These are phyloP conservation scores for Strigamia crassipes DNA, from an alignment of 2,888 invertebrate genomes.

Conservation along the genomic window DNA sequence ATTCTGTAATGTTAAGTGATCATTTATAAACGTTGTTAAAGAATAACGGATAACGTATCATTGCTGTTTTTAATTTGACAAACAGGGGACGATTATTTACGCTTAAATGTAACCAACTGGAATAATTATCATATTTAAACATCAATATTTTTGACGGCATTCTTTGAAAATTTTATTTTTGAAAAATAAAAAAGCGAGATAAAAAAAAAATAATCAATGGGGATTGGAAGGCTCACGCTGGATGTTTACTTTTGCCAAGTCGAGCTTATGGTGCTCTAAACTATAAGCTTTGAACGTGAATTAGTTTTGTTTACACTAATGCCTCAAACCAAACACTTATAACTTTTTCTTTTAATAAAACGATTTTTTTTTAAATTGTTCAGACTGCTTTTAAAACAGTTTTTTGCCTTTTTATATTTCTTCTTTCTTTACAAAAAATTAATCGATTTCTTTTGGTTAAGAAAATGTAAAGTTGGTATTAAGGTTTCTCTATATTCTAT, in stretches of 20 bases:
- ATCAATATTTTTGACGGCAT: not conserved
- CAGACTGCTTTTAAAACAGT: not conserved
- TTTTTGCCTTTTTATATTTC: not conserved
- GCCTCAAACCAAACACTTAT: not conserved
- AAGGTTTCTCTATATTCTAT: not conserved
- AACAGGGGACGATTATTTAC: conserved; percentile 21
- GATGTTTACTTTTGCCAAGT: not conserved
- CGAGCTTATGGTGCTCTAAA: not conserved
- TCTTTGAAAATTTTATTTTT: not conserved
- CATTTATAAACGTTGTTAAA: no score
- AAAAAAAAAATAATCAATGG: no score
- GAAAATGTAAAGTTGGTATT: not conserved
- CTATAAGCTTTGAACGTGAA: not conserved
- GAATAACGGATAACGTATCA: not conserved
- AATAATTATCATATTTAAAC: not conserved
- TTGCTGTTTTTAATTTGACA: not conserved
- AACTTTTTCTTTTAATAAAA: not conserved
- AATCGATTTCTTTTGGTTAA: not conserved
- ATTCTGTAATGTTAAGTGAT: no score
- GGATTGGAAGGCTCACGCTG: not conserved
- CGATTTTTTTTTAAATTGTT: not conserved
- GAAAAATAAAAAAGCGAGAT: not conserved
- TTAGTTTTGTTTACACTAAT: not conserved
- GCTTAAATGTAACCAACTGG: conserved; percentile 23
- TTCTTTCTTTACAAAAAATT: not conserved